Base-by-base conservation (phyloP, 53 echinoderm and acorn worm genomes). In the Mesocentrotus franciscanus region DNA sequence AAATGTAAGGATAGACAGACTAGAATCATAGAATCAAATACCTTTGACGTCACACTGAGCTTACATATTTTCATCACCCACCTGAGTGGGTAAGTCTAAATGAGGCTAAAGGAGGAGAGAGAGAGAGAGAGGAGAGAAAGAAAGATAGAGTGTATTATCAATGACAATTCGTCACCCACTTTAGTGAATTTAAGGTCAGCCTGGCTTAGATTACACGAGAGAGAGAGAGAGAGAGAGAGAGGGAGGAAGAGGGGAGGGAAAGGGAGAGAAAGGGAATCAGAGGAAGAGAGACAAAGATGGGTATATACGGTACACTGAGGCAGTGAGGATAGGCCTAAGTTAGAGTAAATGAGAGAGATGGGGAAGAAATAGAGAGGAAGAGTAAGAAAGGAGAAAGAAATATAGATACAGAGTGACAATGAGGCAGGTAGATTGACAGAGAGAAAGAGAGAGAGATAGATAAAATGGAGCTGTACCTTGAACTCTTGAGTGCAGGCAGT, bases 211-310 rank as follows among this genome's bases (percentile, higher is more conserved):
- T 4, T 49, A 49, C 30, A 62, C 0, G 90, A 90, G 61, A 32
- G 33, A 90, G 33, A 90, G 33, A 90, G 64, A 90, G 4, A 90
- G 61, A 34, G 62, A 62, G 34, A 87, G 56, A 60, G 60, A 90
- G 60, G 0, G 27, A 74, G 74, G 10, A n/a, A 39, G 42, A 83
- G 36, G 5, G 36, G 49, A 49, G 15, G 12, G 29, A 49, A 6
- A 84, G 79, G 17, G 18, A 84, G 18, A 42, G 0, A 79, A 6
- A 89, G 1, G 56, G 89, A 56, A 57, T 6, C 22, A 58, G 10
- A 89, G 16, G 49, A 26, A 89, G 9, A 12, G 58, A 24, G 49
- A n/a, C n/a, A n/a, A n/a, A n/a, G n/a, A n/a, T n/a, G n/a, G n/a
- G n/a, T n/a, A n/a, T n/a, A n/a, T n/a, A n/a, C n/a, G n/a, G n/a